phyloP scores from a whole-genome alignment of 1,140 invertebrate genomes.

The Brachystomella parvula region DNA sequence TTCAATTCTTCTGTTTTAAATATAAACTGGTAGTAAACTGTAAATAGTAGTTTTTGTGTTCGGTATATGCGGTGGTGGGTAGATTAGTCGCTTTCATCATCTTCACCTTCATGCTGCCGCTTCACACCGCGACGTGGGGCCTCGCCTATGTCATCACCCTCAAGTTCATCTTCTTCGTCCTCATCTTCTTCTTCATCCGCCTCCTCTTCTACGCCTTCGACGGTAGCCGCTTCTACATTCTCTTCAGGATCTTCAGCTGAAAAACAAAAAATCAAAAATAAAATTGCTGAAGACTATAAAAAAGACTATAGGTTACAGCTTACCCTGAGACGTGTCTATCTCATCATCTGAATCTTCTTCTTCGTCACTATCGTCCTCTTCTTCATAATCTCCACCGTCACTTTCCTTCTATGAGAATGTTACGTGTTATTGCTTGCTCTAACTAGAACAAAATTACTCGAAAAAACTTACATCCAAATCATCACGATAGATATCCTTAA shows the following conservation, averaged over 20 bases:
- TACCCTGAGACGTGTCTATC: slow-evolving; percentile 4
- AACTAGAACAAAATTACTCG: slow-evolving; percentile 3
- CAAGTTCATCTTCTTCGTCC: not conserved
- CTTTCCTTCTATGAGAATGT: slow-evolving; percentile 49
- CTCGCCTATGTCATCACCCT: not conserved
- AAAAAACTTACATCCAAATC: slow-evolving; percentile 17
- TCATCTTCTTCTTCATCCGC: not conserved
- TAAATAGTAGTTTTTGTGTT: too few relatives aligned
- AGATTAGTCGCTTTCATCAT: slow-evolving; percentile 1
- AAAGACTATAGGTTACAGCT: too few relatives aligned
- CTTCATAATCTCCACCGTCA: slow-evolving; percentile 55
- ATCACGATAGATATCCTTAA: slow-evolving; percentile 18
- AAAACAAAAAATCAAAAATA: not conserved
- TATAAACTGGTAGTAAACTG: too few relatives aligned
- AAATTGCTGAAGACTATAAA: not conserved
- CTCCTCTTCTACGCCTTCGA: not conserved
- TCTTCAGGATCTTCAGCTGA: not conserved
- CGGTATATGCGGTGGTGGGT: not conserved
- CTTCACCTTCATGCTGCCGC: slow-evolving; percentile 28
- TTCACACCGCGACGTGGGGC: slow-evolving; percentile 17
- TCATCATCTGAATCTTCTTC: slow-evolving; percentile 56
- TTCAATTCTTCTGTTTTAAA: too few relatives aligned
- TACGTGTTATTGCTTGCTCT: not conserved
- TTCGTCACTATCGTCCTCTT: slow-evolving; percentile 51
- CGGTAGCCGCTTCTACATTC: not conserved